Conservation (phyloP, 2,888 invertebrate genomes). For the Latheticus oryzae region DNA sequence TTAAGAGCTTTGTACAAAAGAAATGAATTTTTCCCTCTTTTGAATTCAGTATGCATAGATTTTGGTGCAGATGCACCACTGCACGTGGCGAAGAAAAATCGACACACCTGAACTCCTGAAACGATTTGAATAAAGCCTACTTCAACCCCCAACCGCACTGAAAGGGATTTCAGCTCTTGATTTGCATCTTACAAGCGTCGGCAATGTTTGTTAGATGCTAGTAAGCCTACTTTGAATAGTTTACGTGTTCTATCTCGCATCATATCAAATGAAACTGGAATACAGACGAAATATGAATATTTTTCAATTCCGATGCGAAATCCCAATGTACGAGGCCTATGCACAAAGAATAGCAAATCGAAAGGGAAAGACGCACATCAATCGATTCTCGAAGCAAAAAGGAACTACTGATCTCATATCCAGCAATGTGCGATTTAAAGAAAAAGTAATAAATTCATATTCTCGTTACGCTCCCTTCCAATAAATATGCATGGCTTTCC, state of each 20-base stretch:
- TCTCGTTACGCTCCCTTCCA: constrained; percentile 20
- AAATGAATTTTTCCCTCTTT: too few species aligned
- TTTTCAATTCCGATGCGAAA: constrained; percentile 24
- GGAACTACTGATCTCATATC: too few species aligned
- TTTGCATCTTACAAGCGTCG: constrained; percentile 36
- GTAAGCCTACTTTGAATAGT: constrained; percentile 36
- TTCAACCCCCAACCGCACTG: too few species aligned
- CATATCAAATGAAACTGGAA: constrained; percentile 29
- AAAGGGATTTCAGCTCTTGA: too few species aligned
- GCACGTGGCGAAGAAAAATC: too few species aligned
- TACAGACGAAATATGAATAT: constrained; percentile 33
- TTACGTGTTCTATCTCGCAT: constrained; percentile 34
- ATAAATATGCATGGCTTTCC: constrained; percentile 33
- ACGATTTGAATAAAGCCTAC: too few species aligned
- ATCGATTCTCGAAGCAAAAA: constrained; percentile 16
- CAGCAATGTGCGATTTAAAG: constrained; percentile 31
- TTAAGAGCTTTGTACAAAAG: too few species aligned
- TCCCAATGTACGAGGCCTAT: not conserved
- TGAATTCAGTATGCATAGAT: too few species aligned
- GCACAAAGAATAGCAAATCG: constrained; percentile 1
- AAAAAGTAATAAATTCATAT: constrained; percentile 33
- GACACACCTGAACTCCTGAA: too few species aligned
- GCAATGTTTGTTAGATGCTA: constrained; percentile 38
- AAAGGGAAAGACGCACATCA: constrained; percentile 17
- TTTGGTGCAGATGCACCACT: too few species aligned